Evolutionary conservation across 2,113 vertebrate species (phyloP), one percentile per base, ranked within the genome.

Genomic region (Melanocharis versteri): DNA sequence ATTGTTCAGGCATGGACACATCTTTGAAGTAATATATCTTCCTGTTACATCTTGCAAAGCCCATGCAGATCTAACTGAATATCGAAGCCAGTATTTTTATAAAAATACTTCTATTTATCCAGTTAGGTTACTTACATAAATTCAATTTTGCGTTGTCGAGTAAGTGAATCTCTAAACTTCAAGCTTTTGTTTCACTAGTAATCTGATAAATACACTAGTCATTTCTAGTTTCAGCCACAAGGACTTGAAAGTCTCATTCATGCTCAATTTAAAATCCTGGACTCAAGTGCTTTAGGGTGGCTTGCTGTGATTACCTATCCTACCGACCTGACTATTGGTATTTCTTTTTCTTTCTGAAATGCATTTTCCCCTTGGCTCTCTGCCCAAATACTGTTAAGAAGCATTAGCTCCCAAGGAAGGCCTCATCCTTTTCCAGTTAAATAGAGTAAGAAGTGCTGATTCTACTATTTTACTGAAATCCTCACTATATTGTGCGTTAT

Each of bases 371-470:
- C 95, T 93, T 98, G 96, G 97, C 94, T 86, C 91, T 96, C 89
- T 70, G 94, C 96, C 94, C 89, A 92, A 97, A 96, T 79, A 65
- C 90, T 94, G 95, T 95, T 89, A 97, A 97, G 93, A 81, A 94
- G 94, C 86, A 98, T 97, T 98, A 98, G 94, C 62, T 98, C 96
- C 94, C 97, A 91, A 96, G 96, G 95, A 89, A 97, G 92, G 75
- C 73, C 91, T 97, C 95, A 97, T 97, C 79, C 85, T 81, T 94
- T 97, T 87, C 91, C 96, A 98, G 94, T 97, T 98, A 97, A 97
- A 97, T 92, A 98, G 90, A 96, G 90, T 80, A 96, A 97, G 90
- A 98, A 98, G 89, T 97, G 97, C 98, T 98, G 97, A 98, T 89
- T 94, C 94, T 89, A 95, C 95, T 93, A 92, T 97, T 98, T 96